These are phyloP conservation scores for Drosophila falleni DNA, from an alignment of 2,888 invertebrate species.

Conservation along the genomic window DNA sequence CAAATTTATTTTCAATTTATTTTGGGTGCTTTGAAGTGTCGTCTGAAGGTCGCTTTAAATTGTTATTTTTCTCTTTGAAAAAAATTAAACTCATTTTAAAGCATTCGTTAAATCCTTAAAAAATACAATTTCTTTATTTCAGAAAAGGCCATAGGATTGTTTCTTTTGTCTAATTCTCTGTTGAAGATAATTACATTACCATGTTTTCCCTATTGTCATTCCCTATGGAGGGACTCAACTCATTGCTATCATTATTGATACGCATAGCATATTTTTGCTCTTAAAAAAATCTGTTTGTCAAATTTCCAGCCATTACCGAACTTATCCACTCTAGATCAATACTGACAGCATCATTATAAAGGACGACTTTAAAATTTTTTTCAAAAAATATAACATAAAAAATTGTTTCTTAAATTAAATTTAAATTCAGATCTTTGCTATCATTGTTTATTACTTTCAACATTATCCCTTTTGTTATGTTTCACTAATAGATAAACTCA, in stretches of 20 bases:
- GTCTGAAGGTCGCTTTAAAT: constrained; percentile 3
- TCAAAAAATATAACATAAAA: too few relatives aligned
- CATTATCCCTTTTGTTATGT: neutral
- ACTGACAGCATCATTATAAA: too few relatives aligned
- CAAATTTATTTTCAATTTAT: constrained; percentile 12
- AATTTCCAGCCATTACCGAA: too few relatives aligned
- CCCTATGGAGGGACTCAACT: neutral
- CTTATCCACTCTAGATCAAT: too few relatives aligned
- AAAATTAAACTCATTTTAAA: neutral
- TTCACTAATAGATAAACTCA: neutral
- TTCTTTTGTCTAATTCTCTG: neutral
- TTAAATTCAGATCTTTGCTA: neutral
- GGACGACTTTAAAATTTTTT: too few relatives aligned
- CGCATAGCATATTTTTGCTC: too few relatives aligned
- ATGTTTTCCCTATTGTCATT: neutral
- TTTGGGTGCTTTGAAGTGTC: constrained; percentile 9
- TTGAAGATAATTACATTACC: neutral
- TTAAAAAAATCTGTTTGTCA: too few relatives aligned
- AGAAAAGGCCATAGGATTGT: too few relatives aligned
- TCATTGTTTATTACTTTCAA: neutral
- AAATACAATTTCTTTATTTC: too few relatives aligned
- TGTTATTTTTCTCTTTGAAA: neutral
- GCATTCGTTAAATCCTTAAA: neutral
- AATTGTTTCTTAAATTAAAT: too few relatives aligned
- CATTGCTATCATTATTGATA: too few relatives aligned